These are phyloP conservation scores for Lepidothrix coronata DNA, from an alignment of 2,113 vertebrate species.

Conservation along the genomic window DNA sequence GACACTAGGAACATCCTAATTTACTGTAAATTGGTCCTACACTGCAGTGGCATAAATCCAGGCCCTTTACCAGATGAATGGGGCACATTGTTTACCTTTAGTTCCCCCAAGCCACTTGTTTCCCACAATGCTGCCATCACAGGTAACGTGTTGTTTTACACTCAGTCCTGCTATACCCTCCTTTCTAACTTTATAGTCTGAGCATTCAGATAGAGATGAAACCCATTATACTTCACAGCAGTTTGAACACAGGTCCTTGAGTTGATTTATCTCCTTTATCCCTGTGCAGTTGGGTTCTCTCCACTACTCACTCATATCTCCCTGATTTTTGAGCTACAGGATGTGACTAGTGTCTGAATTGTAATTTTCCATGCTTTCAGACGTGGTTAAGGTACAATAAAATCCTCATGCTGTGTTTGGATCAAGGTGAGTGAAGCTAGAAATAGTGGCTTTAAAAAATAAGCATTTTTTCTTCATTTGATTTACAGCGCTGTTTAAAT, in stretches of 20 bases:
- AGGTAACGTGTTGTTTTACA: slow-evolving; percentile 11
- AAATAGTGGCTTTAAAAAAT: neutral
- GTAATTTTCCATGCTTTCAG: slow-evolving; percentile 45
- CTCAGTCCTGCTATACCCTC: neutral
- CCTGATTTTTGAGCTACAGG: slow-evolving; percentile 3
- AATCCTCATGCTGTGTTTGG: neutral
- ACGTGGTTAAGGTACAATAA: slow-evolving; percentile 25
- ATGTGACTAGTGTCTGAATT: slow-evolving; percentile 12
- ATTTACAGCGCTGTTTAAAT: neutral
- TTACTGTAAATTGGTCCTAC: neutral
- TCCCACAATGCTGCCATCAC: neutral
- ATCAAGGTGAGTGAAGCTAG: slow-evolving; percentile 30
- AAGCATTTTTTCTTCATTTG: neutral
- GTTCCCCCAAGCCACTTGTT: neutral
- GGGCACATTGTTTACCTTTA: neutral
- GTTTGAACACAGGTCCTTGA: slow-evolving; percentile 38
- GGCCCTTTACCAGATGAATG: neutral
- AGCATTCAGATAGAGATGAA: slow-evolving; percentile 25
- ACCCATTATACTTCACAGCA: slow-evolving; percentile 53
- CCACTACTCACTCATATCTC: neutral
- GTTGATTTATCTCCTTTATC: slow-evolving; percentile 49
- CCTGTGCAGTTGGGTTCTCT: slow-evolving; percentile 10
- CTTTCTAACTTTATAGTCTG: neutral
- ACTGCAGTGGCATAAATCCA: neutral
- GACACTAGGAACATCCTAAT: neutral